These are phyloP conservation scores for Hypanus sabinus DNA, from an alignment of 2,113 vertebrate species.

Conservation along the genomic window DNA sequence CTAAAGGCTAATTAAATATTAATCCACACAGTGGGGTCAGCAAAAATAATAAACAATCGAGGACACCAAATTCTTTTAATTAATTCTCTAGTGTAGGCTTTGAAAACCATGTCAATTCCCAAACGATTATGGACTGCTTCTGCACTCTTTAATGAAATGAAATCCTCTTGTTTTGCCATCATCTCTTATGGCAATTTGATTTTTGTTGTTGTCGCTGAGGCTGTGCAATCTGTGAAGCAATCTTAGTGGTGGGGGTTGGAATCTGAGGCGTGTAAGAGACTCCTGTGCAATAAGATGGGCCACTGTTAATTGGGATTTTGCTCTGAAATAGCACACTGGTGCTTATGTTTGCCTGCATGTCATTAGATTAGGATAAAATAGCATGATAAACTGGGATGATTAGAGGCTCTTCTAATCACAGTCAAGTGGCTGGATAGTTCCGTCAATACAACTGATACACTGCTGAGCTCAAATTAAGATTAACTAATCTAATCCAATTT, in stretches of 20 bases:
- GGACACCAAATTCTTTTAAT: conserved; percentile 78
- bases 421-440: background rate
- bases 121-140: conserved; percentile 41
- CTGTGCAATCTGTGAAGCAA: background rate
- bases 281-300: background rate
- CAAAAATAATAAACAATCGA: conserved; percentile 81
- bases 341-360: conserved; percentile 7
- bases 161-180: conserved; percentile 49
- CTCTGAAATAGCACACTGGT: background rate
- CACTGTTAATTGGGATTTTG: conserved; percentile 17
- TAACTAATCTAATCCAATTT: background rate
- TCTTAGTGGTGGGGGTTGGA: background rate
- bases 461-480: conserved; percentile 16
- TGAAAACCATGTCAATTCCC: conserved; percentile 55
- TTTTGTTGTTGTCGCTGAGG: background rate
- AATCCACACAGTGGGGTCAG: conserved; percentile 96
- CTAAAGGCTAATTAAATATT: conserved; percentile 99
- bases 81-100: conserved; percentile 76
- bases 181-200: background rate
- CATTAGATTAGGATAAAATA: background rate
- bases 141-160: conserved; percentile 48
- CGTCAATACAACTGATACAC: background rate
- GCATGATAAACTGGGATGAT: background rate
- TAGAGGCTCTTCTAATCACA: background rate
- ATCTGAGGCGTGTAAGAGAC: background rate